Evolutionary conservation across 2,888 invertebrate species (phyloP), one percentile per base, ranked within the genome.

Genomic region (Nudaria mundana): DNA sequence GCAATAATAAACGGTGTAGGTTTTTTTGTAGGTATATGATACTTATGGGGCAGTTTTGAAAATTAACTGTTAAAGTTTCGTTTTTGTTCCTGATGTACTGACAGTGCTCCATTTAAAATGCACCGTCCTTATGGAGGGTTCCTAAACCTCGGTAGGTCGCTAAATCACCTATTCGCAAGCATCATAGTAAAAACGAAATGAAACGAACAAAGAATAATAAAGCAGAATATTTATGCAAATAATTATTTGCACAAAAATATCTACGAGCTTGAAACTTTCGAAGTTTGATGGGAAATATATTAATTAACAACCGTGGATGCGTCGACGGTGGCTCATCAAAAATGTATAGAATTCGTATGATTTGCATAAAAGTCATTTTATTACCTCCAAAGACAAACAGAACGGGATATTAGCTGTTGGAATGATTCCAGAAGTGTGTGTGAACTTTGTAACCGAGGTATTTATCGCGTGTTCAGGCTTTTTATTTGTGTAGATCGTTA

Each of bases 331-430:
- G 72, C 87, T 88, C 87, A 88, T 88, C 86, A 87, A 86, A 88
- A 87, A 88, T 88, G 87, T 88, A 88, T 88, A 84, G 87, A 88
- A 88, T 87, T 86, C 87, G 81, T 82, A 86, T 83, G 80, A 88
- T 88, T 88, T 86, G 84, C 87, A 88, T 88, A 88, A 87, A 88
- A 87, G 84, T 86, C 87, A 87, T 88, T 88, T 87, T 88, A 88
- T 88, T 88, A 86, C 81, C 71, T 79, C 84, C 81, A 75, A 88
- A 88, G 87, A 88, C 87, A 88, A 87, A 88, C 86, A 86, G 86
- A 87, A 83, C 82, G 76, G 79, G 68, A 84, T 86, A 84, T 87
- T 86, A 87, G 83, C 76, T 69, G 81, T 76, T 77, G 85, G 79
- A 82, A 79, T 76, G 81, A 71, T 67, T 81, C 80, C 77, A 75